Conservation (phyloP, 2,797 vertebrate genomes). For the Smutsia gigantea region DNA sequence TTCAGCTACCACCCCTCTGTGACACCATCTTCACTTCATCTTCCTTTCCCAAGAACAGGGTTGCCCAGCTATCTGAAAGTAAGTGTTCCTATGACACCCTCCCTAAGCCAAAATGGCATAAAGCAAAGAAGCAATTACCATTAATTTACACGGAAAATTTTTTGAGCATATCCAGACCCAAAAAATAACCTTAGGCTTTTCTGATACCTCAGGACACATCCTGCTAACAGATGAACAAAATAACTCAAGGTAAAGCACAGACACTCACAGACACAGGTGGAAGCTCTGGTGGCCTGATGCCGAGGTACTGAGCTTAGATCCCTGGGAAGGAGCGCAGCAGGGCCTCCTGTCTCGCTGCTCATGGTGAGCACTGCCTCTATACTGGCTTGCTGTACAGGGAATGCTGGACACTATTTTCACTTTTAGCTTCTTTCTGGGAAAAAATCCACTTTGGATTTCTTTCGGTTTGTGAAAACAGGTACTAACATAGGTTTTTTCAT, state of each 20-base stretch:
- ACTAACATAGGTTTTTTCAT: not conserved
- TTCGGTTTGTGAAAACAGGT: not conserved
- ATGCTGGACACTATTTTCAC: not conserved
- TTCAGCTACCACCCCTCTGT: not conserved
- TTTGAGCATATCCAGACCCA: not conserved
- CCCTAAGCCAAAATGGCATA: too few relatives aligned
- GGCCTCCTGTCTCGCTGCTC: not conserved
- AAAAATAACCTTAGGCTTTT: not conserved
- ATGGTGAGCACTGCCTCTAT: not conserved
- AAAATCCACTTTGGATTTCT: not conserved
- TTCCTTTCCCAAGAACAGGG: not conserved
- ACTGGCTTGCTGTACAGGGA: not conserved
- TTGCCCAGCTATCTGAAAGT: too few relatives aligned
- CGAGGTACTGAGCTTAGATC: not conserved
- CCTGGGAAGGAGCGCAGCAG: not conserved
- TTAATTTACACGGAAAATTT: too few relatives aligned
- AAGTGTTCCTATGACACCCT: too few relatives aligned
- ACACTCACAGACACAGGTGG: not conserved
- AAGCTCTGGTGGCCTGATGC: not conserved
- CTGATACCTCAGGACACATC: not conserved
- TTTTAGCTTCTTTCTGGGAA: not conserved
- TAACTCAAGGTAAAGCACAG: not conserved
- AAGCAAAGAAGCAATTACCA: too few relatives aligned
- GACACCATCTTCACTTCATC: not conserved
- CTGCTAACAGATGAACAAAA: not conserved